Evolutionary conservation across 53 echinoderm and acorn worm species (phyloP), one percentile per base, ranked within the genome.

Genomic region (Stichopus horrens): DNA sequence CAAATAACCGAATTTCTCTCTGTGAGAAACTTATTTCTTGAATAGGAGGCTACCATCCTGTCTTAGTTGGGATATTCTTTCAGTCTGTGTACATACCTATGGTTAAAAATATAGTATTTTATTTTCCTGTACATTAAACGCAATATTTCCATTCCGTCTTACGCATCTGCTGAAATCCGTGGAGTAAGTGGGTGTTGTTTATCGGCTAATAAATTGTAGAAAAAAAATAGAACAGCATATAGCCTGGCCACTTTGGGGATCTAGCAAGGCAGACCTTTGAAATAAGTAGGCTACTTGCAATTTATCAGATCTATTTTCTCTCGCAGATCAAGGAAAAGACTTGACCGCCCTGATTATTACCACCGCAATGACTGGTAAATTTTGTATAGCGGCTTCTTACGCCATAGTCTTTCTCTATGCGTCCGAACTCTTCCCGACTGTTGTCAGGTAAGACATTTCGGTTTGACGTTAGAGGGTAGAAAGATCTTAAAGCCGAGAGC

Each of bases 401-500:
- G 96, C 96, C 21, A 95, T 96, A n/a, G 95, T 95, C 14, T 96
- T 96, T 60, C 90, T 96, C 13, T 96, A 96, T 79, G 93, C 96
- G n/a, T 90, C 93, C 0, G 95, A 96, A 68, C 89, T 96, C 6
- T 96, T 92, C 74, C 96, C 96, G 4, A 96, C 95, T 4, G 96
- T 96, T 4, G 73, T 95, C 5, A 93, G 96, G 96, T 96, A 20
- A 71, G 71, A 16, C 21, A 21, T 71, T 71, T 13, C 19, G 14
- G 16, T 18, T 71, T 60, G 68, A 19, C 19, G 19, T 68, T 16
- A 5, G 0, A 4, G 18, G 0, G 16, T 18, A 18, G 0, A 71
- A 18, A 7, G 71, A 18, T 16, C 10, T 8, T n/a, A n/a, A 18
- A 20, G n/a, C 18, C n/a, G 71, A 71, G 71, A 18, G 18, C 19